These are phyloP conservation scores for Resseliella maxima DNA, from an alignment of 2,888 invertebrate genomes.

Conservation along the genomic window DNA sequence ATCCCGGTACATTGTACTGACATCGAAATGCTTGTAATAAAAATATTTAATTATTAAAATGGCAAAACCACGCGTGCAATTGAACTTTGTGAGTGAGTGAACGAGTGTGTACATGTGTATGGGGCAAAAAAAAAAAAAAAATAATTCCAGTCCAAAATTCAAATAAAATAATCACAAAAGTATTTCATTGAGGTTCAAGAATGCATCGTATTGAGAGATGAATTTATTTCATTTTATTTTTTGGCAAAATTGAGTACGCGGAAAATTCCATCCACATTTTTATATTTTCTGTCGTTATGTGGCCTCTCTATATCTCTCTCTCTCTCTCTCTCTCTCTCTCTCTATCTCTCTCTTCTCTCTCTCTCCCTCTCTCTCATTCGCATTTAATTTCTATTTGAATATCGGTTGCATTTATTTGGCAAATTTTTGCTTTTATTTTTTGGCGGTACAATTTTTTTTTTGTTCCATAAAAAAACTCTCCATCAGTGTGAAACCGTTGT, in stretches of 20 bases:
- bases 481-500: conserved; percentile 41
- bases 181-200: neutral
- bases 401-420: neutral
- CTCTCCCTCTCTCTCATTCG: neutral
- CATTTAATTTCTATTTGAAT: neutral
- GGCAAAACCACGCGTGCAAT: conserved; percentile 55
- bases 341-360: too few species aligned
- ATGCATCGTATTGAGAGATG: neutral
- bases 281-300: neutral
- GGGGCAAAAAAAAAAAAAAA: too few species aligned
- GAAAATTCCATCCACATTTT: neutral
- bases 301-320: too few species aligned
- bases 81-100: neutral
- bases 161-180: neutral
- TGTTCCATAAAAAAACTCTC: neutral
- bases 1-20: neutral
- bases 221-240: neutral
- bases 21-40: conserved; percentile 39
- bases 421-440: neutral
- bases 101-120: neutral
- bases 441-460: neutral
- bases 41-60: conserved; percentile 57
- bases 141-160: neutral
- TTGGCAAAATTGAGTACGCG: neutral
- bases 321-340: too few species aligned